phyloP scores from a whole-genome alignment of 2,888 invertebrate species.

The Prosopocoilus inquinatus region DNA sequence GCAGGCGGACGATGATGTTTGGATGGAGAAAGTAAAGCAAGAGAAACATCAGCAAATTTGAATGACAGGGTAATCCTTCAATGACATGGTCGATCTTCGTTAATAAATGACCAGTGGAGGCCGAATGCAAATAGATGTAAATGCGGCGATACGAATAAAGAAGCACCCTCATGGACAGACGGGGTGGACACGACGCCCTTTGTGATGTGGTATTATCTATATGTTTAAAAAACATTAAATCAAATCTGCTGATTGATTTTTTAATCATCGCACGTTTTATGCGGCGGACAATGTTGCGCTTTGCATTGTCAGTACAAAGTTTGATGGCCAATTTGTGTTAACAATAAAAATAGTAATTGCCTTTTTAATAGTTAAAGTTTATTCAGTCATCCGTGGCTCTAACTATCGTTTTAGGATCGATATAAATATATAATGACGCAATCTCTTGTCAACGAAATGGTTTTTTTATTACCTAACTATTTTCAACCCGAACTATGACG shows the following conservation, averaged over 20 bases:
- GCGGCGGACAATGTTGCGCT: conserved; percentile 8
- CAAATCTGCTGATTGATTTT: conserved; percentile 18
- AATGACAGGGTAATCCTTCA: conserved; percentile 50
- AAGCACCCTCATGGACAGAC: conserved; percentile 24
- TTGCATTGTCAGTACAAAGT: neutral
- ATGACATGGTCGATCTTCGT: conserved; percentile 47
- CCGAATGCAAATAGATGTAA: conserved; percentile 51
- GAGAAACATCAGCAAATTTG: conserved; percentile 40
- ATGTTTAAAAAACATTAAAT: conserved; percentile 23
- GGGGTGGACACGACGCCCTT: no score
- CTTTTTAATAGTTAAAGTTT: conserved; percentile 42
- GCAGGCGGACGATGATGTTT: neutral
- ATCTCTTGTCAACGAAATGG: conserved; percentile 8
- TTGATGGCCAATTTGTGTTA: conserved; percentile 36
- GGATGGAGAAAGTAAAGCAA: neutral
- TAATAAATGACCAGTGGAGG: conserved; percentile 50
- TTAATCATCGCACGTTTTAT: neutral
- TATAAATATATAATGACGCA: conserved; percentile 13
- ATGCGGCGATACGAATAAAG: conserved; percentile 43
- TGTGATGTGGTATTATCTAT: conserved; percentile 18
- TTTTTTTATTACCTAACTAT: conserved; percentile 6
- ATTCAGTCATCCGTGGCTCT: conserved; percentile 33
- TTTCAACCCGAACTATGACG: neutral
- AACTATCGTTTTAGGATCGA: conserved; percentile 15
- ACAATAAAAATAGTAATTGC: conserved; percentile 42